Evolutionary conservation across 2,888 invertebrate species (phyloP).

Genomic region (Bombyx huttoni): DNA sequence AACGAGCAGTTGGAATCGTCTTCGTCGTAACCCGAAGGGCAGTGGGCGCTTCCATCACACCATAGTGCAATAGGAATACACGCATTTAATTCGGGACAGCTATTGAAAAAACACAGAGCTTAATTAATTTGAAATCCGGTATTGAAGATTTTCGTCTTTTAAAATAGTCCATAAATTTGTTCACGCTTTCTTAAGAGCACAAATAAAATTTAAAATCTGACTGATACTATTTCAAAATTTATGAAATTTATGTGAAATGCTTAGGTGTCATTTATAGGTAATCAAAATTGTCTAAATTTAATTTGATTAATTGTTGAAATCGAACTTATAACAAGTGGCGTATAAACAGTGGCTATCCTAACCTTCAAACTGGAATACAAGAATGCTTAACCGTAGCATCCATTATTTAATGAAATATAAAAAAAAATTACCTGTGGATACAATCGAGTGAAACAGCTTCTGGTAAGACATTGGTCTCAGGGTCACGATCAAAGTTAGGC

Average conservation of each 20-base stretch:
- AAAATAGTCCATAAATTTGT: no score
- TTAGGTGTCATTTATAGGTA: no score
- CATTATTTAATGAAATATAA: neutral
- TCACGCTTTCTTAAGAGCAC: no score
- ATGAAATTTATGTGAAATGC: no score
- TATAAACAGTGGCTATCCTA: no score
- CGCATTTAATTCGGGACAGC: constrained; percentile 85
- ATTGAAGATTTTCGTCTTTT: no score
- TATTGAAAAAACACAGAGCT: constrained; percentile 23
- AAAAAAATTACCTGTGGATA: constrained; percentile 74
- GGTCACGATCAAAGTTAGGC: constrained; percentile 60
- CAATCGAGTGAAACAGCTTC: constrained; percentile 74
- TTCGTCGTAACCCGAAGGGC: constrained; percentile 87
- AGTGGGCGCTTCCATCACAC: constrained; percentile 86
- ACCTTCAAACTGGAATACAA: neutral
- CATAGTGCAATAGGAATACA: constrained; percentile 84
- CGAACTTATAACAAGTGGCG: no score
- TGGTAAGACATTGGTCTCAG: constrained; percentile 62
- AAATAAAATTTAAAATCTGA: no score
- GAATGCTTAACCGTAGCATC: neutral
- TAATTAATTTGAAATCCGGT: no score
- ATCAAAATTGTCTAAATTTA: no score
- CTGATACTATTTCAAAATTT: no score
- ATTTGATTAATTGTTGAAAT: no score
- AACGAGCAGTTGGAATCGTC: constrained; percentile 83